Percentiles rank a stretch among this genome's conserved stretches.
These are phyloP conservation scores for Andrena cerasifolii DNA, from an alignment of 1,140 invertebrate species.

Conservation along the genomic window DNA sequence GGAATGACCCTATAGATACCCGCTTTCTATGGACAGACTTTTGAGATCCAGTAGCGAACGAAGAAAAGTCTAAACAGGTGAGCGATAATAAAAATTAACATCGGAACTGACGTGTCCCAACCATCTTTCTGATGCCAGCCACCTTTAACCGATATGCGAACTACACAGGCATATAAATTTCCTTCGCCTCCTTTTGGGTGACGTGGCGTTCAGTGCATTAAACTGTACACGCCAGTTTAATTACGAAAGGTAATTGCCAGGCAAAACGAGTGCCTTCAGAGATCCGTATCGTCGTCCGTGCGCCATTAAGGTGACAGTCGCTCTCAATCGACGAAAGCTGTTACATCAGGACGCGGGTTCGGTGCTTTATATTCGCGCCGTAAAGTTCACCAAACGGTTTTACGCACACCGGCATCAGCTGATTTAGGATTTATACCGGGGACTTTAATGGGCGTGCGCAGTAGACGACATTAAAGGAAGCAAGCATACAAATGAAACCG, in stretches of 20 bases:
- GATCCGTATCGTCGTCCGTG: neutral
- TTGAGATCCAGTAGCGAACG: too few species aligned
- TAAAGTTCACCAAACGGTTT: conserved; percentile 72
- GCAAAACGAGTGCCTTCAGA: neutral
- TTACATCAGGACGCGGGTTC: conserved; percentile 61
- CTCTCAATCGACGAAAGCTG: conserved; percentile 59
- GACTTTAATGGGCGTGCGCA: conserved; percentile 69
- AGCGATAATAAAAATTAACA: too few species aligned
- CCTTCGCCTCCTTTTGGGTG: too few species aligned
- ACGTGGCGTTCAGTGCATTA: too few species aligned
- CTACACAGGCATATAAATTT: too few species aligned
- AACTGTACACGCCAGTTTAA: neutral
- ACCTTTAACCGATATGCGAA: too few species aligned
- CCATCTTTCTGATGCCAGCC: too few species aligned
- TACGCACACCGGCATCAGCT: conserved; percentile 67
- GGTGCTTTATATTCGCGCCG: conserved; percentile 55
- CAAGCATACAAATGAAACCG: conserved; percentile 59
- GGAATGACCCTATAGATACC: too few species aligned
- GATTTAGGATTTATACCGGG: conserved; percentile 75
- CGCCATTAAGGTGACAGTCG: conserved; percentile 64
- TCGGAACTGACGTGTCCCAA: too few species aligned
- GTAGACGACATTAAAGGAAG: conserved; percentile 66
- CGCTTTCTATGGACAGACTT: too few species aligned
- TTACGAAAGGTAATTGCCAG: conserved; percentile 30
- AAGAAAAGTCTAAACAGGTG: too few species aligned